Conservation (phyloP, 2,888 invertebrate genomes). For the Aspidiotus destructor region DNA sequence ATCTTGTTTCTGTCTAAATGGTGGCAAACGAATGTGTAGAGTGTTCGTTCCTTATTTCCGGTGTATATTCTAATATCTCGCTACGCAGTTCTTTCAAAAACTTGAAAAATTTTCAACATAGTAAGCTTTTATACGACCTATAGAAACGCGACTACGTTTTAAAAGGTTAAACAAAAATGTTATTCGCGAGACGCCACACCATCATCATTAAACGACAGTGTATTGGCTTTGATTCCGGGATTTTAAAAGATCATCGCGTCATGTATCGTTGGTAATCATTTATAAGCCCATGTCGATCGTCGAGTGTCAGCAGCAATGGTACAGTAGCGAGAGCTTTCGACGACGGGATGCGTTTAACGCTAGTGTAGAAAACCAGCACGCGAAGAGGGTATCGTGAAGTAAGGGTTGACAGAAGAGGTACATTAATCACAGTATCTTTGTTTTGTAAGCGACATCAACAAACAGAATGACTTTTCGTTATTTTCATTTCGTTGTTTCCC, state of each 20-base stretch:
- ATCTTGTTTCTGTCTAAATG: too few relatives aligned
- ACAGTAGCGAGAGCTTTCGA: constrained; percentile 1
- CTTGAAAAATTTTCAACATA: too few relatives aligned
- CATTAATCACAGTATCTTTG: constrained; percentile 33
- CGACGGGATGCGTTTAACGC: background rate
- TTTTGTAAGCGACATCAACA: constrained; percentile 32
- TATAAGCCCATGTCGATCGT: constrained; percentile 27
- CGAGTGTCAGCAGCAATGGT: constrained; percentile 11
- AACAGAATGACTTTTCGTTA: constrained; percentile 32
- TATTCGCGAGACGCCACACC: too few relatives aligned
- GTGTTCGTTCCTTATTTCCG: too few relatives aligned
- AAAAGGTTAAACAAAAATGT: too few relatives aligned
- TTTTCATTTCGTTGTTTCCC: constrained; percentile 29
- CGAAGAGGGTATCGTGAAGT: background rate
- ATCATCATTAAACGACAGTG: too few relatives aligned
- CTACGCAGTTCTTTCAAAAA: too few relatives aligned
- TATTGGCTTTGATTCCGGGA: too few relatives aligned
- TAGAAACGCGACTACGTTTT: too few relatives aligned
- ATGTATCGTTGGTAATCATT: constrained; percentile 21
- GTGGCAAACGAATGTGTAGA: too few relatives aligned
- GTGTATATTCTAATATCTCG: too few relatives aligned
- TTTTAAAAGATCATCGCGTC: background rate
- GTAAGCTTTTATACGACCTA: too few relatives aligned
- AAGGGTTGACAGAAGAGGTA: constrained; percentile 32
- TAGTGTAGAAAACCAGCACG: background rate